Base-by-base conservation (phyloP, 2,113 vertebrate species). In the Synchiropus splendidus region DNA sequence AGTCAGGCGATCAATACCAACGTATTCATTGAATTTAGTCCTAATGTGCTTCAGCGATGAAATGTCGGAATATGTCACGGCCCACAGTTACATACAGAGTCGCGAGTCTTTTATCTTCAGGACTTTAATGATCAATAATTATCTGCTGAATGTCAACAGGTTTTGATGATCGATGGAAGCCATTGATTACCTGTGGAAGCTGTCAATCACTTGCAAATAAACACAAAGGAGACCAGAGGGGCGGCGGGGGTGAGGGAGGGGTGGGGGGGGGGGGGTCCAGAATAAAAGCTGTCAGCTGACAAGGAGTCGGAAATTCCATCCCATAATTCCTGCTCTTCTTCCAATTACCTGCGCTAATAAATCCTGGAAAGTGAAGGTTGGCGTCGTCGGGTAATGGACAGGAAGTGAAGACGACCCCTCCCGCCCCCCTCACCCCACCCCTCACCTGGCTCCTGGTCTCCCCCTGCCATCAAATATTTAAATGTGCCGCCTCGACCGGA, bases 291-390 rank as follows among this genome's bases (percentile, higher is more conserved):
- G 56, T 57, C 67, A 74, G 51, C 66, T 64, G 47, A 66, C 45
- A 42, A 56, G 50, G 36, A 67, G 61, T 74, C 78, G 72, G 82
- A 85, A 82, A 83, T 80, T 73, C 67, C 67, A 47, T 58, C 70
- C 58, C 64, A 70, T 80, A 76, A 61, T 75, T 82, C 71, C 61
- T 76, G 41, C 56, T 74, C 75, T 72, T 49, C 42, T 73, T 86
- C 76, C 85, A 85, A 86, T 87, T 87, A 87, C 84, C 81, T 83
- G 78, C 79, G 60, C 69, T 72, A 77, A 85, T 87, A 84, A 86
- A 87, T 86, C 85, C 83, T 41, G 42, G 40, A 67, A 72, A 83
- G 72, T 70, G 67, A 66, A 68, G 75, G 70, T 77, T 71, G 84
- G 83, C 75, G 69, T 83, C 77, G 64, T 74, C 67, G 62, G 59